phyloP scores from a whole-genome alignment of 2,113 vertebrate species.

The Etheostoma cragini region DNA sequence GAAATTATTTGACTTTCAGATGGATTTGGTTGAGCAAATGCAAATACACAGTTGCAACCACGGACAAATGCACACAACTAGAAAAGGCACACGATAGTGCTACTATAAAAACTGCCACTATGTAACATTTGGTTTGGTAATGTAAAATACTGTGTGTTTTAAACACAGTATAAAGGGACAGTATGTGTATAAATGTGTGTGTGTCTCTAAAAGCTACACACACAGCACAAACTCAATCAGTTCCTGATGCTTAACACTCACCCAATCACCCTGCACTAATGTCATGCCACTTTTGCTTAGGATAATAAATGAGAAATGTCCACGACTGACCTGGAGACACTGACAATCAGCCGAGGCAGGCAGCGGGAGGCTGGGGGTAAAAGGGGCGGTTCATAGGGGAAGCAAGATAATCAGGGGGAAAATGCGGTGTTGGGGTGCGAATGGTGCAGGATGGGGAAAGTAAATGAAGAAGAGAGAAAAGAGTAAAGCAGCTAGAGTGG shows the following conservation, averaged over 20 bases:
- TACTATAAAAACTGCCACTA: no score
- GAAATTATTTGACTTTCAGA: slow-evolving; percentile 56
- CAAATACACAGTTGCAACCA: slow-evolving; percentile 29
- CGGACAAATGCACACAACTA: slow-evolving; percentile 27
- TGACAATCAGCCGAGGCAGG: slow-evolving; percentile 55
- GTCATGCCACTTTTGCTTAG: slow-evolving; percentile 78
- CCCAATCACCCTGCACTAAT: slow-evolving; percentile 77
- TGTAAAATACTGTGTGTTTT: no score
- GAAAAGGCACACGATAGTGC: slow-evolving; percentile 17
- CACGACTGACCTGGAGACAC: slow-evolving; percentile 69
- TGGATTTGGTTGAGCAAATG: slow-evolving; percentile 49
- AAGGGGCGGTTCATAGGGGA: slow-evolving; percentile 17
- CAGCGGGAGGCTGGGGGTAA: slow-evolving; percentile 1
- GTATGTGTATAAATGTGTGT: not conserved
- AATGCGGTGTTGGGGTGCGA: slow-evolving; percentile 32
- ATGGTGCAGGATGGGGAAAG: not conserved
- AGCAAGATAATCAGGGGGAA: slow-evolving; percentile 23
- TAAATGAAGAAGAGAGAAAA: slow-evolving; percentile 19
- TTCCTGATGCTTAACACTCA: slow-evolving; percentile 76
- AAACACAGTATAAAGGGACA: no score
- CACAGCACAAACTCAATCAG: slow-evolving; percentile 79
- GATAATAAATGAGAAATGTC: slow-evolving; percentile 80
- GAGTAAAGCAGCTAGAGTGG: not conserved
- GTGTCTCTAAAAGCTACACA: slow-evolving; percentile 25
- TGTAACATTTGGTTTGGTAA: no score